Conservation (phyloP, 2,113 vertebrate genomes). For the Vidua chalybeata region DNA sequence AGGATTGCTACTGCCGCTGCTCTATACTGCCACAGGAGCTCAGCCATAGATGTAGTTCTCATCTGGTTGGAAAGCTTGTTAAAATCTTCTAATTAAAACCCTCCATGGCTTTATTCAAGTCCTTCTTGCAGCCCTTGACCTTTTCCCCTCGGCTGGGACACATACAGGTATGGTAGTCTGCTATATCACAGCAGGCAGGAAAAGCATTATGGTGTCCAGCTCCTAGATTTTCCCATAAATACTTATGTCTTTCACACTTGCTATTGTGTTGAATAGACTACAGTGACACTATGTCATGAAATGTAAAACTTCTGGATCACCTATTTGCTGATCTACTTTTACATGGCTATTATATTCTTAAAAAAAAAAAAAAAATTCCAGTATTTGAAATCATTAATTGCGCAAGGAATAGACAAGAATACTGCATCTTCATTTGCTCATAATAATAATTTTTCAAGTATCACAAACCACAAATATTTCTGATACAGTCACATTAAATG, state of each 20-base stretch:
- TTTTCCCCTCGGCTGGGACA: neutral
- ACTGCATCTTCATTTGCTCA: neutral
- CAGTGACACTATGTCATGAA: neutral
- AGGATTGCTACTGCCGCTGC: neutral
- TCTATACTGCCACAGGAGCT: neutral
- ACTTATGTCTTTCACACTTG: neutral
- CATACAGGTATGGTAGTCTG: neutral
- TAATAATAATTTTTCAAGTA: neutral
- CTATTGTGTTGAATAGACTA: neutral
- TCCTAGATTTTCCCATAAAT: neutral
- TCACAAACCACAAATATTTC: neutral
- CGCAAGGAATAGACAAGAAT: neutral
- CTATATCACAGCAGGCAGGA: neutral
- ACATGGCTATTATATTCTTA: neutral
- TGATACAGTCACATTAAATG: neutral
- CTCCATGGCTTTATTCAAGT: neutral
- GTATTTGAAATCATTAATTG: neutral
- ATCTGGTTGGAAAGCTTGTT: constrained; percentile 16
- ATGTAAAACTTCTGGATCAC: neutral
- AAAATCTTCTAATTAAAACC: constrained; percentile 42
- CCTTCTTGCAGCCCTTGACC: neutral
- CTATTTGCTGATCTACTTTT: neutral
- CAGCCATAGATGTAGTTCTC: constrained; percentile 30
- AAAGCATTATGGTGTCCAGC: neutral
- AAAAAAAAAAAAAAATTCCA: no score